Conservation (phyloP, 2,888 invertebrate species). For the Nomada ferruginata region DNA sequence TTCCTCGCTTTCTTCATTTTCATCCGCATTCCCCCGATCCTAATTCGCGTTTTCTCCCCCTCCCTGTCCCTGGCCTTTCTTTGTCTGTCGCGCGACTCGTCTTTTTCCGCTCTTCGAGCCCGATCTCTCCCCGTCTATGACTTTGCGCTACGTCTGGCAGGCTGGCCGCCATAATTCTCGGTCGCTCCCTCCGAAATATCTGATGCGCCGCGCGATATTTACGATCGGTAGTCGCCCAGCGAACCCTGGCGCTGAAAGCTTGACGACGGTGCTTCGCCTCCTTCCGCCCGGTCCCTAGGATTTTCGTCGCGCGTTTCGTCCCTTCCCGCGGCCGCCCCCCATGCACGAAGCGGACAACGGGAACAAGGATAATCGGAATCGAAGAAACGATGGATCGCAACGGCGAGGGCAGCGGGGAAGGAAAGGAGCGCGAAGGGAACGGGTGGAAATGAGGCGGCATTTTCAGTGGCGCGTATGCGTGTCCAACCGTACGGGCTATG, state of each 20-base stretch:
- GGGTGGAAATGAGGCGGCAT: conserved; percentile 46
- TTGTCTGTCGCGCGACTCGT: conserved; percentile 14
- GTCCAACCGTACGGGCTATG: conserved; percentile 20
- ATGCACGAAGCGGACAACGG: conserved; percentile 13
- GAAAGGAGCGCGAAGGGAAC: background rate
- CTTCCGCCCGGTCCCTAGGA: conserved; percentile 21
- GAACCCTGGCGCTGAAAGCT: conserved; percentile 69
- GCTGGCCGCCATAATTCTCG: conserved; percentile 76
- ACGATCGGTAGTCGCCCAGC: conserved; percentile 73
- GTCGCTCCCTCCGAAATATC: conserved; percentile 77
- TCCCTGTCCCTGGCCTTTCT: background rate
- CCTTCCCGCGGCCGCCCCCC: conserved; percentile 5
- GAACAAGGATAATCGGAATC: conserved; percentile 42
- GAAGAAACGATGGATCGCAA: background rate
- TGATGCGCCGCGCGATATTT: conserved; percentile 77
- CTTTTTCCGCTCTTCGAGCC: conserved; percentile 36
- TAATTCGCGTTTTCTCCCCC: conserved; percentile 26
- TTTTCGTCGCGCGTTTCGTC: conserved; percentile 45
- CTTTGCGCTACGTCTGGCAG: conserved; percentile 70
- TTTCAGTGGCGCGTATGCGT: conserved; percentile 44
- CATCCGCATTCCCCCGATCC: conserved; percentile 35
- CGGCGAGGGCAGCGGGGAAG: background rate
- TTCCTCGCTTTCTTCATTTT: conserved; percentile 37
- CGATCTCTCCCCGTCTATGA: conserved; percentile 64
- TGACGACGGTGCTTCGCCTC: conserved; percentile 64